Base-by-base conservation (phyloP, 2,797 vertebrate genomes). In the Gymnoscopelus braueri region DNA sequence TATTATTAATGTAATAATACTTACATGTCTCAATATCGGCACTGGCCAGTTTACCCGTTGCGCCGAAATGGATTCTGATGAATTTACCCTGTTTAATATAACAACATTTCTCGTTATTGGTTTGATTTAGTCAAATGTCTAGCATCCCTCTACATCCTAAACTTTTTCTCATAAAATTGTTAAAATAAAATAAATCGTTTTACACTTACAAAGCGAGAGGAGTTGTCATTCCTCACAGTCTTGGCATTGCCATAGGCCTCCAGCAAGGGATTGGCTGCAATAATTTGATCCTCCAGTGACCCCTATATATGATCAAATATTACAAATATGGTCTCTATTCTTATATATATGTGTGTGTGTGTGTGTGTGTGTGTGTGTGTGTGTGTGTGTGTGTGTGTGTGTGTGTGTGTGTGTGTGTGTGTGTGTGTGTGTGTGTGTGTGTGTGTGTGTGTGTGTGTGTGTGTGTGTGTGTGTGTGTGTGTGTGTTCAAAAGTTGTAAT, bases 171-270 rank as follows among this genome's bases (percentile, higher is more conserved):
- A 8, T 13, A 1, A 13, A 1, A 14, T 47, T 19, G 19, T 19
- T 19, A 19, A 19, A 19, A 8, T 13, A 1, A 13, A 1, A 14
- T 47, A 62, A 65, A 58, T 66, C 0, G 5, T 5, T 60, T 10
- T 23, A 71, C 70, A 94, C 91, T 92, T 84, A 94, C 96, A 51
- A 97, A 96, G 71, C 96, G 95, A 13, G 96, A 97, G 11, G 96
- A 97, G 91, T 97, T 97, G 93, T 96, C 96, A 6, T 97, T 97
- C 83, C 96, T 96, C 89, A 97, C 94, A 0, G 96, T 97, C 90
- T 97, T 96, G 88, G 96, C 95, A 0, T 96, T 97, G 84, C 95
- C 95, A 56, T 96, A 97, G 63, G 96, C 95, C 86, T 96, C 95
- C 88, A 97, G 89, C 67, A 96, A 78, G 1, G 95, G 95, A 82